These are phyloP conservation scores for Calameuta pallipes DNA, from an alignment of 2,888 invertebrate species.

Conservation along the genomic window DNA sequence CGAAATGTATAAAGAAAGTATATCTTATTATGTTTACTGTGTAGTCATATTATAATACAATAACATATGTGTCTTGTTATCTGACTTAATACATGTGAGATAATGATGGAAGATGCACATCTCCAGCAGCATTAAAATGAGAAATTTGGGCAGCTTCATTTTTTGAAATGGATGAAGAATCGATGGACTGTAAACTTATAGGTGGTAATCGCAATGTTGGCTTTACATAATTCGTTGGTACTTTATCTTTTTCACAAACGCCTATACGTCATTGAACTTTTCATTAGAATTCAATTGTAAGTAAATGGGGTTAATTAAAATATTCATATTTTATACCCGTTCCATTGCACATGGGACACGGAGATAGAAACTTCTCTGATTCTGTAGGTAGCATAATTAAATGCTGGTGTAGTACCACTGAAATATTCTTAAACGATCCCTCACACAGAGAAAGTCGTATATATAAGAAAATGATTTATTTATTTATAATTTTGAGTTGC, in stretches of 20 bases:
- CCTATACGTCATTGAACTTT: not conserved
- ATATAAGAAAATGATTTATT: conserved; percentile 7
- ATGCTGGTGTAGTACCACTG: not conserved
- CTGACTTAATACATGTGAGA: conserved; percentile 26
- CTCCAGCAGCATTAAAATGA: conserved; percentile 14
- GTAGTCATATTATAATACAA: not conserved
- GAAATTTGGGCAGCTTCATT: conserved; percentile 9
- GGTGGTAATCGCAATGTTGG: conserved; percentile 16
- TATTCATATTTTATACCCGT: conserved; percentile 21
- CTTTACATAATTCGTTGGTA: conserved; percentile 7
- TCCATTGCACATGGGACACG: conserved; percentile 31
- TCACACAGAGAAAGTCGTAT: not conserved
- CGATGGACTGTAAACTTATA: conserved; percentile 12
- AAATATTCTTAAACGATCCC: not conserved
- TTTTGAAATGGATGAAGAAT: conserved; percentile 12
- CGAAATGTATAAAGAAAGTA: not conserved
- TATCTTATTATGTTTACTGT: not conserved
- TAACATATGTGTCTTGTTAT: conserved; percentile 6
- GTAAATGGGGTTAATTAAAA: conserved; percentile 1
- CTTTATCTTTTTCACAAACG: conserved; percentile 12
- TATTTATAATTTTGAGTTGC: conserved; percentile 3
- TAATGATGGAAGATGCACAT: conserved; percentile 18
- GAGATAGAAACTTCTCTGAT: conserved; percentile 18
- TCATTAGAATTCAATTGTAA: not conserved
- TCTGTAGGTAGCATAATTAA: conserved; percentile 15